Conservation (phyloP, 2,888 invertebrate genomes). For the Branchipolynoe longqiensis region DNA sequence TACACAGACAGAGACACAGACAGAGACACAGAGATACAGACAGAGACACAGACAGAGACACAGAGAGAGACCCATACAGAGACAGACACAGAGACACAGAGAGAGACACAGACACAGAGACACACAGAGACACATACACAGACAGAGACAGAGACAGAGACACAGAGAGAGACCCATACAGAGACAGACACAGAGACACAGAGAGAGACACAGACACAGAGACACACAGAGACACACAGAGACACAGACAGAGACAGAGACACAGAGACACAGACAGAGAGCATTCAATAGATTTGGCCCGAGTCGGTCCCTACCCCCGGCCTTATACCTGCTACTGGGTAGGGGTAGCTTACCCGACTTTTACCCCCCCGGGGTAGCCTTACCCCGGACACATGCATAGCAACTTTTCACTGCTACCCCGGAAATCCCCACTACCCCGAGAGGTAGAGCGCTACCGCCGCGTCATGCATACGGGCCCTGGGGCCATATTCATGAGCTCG, state of each 20-base stretch:
- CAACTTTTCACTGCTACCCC: too few species aligned
- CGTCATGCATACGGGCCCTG: too few species aligned
- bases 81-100: conserved; percentile 27
- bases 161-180: conserved; percentile 12
- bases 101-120: conserved; percentile 27
- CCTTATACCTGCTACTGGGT: too few species aligned
- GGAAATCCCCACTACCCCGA: too few species aligned
- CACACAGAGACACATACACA: conserved; percentile 21
- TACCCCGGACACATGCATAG: too few species aligned
- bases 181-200: conserved; percentile 27
- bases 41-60: conserved; percentile 27
- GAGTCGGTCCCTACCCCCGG: too few species aligned
- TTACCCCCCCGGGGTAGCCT: too few species aligned
- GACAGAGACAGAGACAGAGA: conserved; percentile 27
- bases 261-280: not conserved
- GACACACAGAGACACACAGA: not conserved
- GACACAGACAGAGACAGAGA: not conserved
- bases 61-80: conserved; percentile 10
- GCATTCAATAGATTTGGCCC: too few species aligned
- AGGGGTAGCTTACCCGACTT: too few species aligned
- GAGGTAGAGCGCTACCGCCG: too few species aligned
- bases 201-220: conserved; percentile 27
- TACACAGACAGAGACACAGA: conserved; percentile 21
- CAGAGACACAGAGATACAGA: conserved; percentile 21
- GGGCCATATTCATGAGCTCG: too few species aligned